Evolutionary conservation across 2,888 invertebrate genomes (phyloP), one percentile per base, ranked within the genome.

Genomic region (Heliconius aoede): DNA sequence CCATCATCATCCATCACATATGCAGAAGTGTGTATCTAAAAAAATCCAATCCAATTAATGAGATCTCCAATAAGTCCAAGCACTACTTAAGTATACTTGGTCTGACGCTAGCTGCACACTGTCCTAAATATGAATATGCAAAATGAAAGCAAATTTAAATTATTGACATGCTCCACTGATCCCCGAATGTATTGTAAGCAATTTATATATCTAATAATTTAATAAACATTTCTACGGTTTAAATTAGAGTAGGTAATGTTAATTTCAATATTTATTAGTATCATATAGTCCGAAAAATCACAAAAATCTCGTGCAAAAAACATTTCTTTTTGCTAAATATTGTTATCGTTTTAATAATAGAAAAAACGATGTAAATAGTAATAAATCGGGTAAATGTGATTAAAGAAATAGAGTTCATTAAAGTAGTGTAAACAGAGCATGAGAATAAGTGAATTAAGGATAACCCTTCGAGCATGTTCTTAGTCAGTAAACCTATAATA

Each of bases 21-120:
- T n/a, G 21, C n/a, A n/a, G 21, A 8, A 55, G n/a, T n/a, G n/a
- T 55, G 55, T 55, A 55, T 3, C 9, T 3, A 55, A 18, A 7
- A 46, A 46, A 46, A 21, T 46, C 21, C n/a, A n/a, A n/a, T 28
- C 28, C 51, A 68, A 68, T 30, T 68, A 68, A n/a, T 51, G 1
- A 69, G 15, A 24, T 28, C 4, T 28, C 26, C 8, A 30, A 46
- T 3, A n/a, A n/a, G 9, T 69, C 30, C 26, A 51, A 69, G 30
- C 30, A 51, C 28, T 18, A 30, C 68, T 51, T 69, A 51, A 69
- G 28, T 51, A 69, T 55, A 69, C 51, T 51, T 13, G 9, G 21
- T 51, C 11, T 69, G 51, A n/a, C 9, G n/a, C 30, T 55, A 3
- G 15, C n/a, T 51, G 28, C 28, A 68, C 30, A 30, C 9, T 69